Evolutionary conservation across 2,888 invertebrate species (phyloP).

Genomic region (Hesperia comma): DNA sequence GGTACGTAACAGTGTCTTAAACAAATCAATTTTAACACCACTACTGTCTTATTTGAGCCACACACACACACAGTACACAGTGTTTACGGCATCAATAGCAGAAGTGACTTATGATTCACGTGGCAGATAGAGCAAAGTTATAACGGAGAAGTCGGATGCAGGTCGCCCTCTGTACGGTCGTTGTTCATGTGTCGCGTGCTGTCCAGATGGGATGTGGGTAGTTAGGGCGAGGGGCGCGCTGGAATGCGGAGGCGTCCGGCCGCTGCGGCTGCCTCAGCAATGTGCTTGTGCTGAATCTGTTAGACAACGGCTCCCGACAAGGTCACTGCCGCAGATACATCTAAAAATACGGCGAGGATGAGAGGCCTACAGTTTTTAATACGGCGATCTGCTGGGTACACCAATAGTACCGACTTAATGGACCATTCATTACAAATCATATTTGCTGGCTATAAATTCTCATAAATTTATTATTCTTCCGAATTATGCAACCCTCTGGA

Average conservation of each 20-base stretch:
- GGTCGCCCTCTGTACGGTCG: neutral
- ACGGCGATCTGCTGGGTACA: neutral
- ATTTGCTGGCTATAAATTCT: too few relatives aligned
- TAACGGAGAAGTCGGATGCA: neutral
- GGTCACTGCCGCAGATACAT: neutral
- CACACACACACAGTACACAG: neutral
- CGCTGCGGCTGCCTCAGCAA: constrained; percentile 21
- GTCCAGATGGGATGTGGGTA: constrained; percentile 43
- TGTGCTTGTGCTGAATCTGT: neutral
- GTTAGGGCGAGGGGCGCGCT: constrained; percentile 57
- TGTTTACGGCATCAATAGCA: too few relatives aligned
- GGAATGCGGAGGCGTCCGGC: constrained; percentile 68
- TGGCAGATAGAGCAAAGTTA: too few relatives aligned
- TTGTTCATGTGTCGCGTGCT: neutral
- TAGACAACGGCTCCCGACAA: neutral
- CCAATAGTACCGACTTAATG: too few relatives aligned
- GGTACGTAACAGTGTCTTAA: too few relatives aligned
- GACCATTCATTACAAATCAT: neutral
- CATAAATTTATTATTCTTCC: too few relatives aligned
- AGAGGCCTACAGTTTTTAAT: neutral
- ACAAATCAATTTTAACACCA: too few relatives aligned
- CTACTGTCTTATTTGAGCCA: too few relatives aligned
- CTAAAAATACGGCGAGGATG: neutral
- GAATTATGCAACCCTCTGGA: too few relatives aligned
- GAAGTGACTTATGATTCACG: too few relatives aligned